phyloP scores from a whole-genome alignment of 2,113 vertebrate species.

The Eulemur rufifrons region DNA sequence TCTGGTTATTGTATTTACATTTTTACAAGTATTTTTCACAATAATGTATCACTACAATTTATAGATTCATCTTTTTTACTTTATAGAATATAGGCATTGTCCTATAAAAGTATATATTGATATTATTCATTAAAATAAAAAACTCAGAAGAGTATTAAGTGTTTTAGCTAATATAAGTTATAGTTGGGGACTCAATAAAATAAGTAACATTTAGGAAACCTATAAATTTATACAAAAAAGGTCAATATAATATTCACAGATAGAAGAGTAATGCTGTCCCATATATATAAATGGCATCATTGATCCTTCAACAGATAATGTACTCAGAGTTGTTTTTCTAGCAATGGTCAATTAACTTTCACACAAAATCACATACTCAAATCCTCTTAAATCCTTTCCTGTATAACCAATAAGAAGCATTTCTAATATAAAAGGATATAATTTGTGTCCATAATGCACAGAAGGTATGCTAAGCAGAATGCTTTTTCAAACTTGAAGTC shows the following conservation, averaged over 20 bases:
- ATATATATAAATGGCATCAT: neutral
- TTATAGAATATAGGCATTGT: neutral
- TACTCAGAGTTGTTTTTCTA: neutral
- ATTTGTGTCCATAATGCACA: neutral
- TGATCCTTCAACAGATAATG: neutral
- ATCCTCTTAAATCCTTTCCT: neutral
- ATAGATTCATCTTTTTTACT: neutral
- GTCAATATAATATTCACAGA: neutral
- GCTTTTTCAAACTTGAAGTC: neutral
- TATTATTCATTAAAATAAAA: slow-evolving; percentile 41
- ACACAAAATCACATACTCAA: slow-evolving; percentile 28
- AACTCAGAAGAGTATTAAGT: neutral
- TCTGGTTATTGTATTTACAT: slow-evolving; percentile 10
- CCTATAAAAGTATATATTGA: neutral
- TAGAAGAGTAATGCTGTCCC: neutral
- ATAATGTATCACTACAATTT: slow-evolving; percentile 24
- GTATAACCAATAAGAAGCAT: neutral
- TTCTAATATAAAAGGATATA: neutral
- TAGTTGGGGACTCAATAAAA: neutral
- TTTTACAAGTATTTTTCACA: slow-evolving; percentile 42
- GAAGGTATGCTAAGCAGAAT: neutral
- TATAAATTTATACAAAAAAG: neutral
- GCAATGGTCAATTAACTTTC: neutral
- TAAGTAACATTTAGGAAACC: neutral
- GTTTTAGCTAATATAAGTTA: slow-evolving; percentile 3